phyloP scores from a whole-genome alignment of 2,888 invertebrate species.

The Drosophila planitibia region DNA sequence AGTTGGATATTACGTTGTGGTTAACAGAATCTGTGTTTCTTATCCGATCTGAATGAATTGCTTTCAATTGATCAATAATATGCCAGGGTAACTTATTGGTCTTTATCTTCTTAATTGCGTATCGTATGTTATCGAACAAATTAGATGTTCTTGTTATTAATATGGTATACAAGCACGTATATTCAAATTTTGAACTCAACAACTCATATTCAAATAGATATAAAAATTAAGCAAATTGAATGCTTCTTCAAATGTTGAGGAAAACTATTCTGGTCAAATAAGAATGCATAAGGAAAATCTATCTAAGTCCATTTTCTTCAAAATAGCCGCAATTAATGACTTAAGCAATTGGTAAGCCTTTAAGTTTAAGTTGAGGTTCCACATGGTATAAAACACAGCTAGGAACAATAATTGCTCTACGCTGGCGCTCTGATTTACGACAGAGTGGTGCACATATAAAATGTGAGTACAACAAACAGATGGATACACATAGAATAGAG shows the following conservation, averaged over 20 bases:
- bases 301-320: background rate
- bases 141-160: too few relatives aligned
- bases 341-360: background rate
- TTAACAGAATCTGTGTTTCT: background rate
- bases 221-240: background rate
- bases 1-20: background rate
- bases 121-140: background rate
- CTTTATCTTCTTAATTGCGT: background rate
- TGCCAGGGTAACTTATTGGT: background rate
- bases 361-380: background rate
- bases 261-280: background rate
- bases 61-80: background rate
- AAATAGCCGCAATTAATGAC: too few relatives aligned
- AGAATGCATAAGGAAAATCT: background rate
- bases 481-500: conserved; percentile 11
- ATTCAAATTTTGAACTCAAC: background rate
- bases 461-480: background rate
- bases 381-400: background rate
- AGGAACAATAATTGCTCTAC: background rate
- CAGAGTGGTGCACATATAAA: background rate
- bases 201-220: background rate
- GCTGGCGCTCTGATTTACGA: background rate
- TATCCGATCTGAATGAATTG: background rate
- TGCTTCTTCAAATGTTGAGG: background rate
- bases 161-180: too few relatives aligned